These are phyloP conservation scores for Phalacrocorax carbo DNA, from an alignment of 2,113 vertebrate species.

Conservation along the genomic window DNA sequence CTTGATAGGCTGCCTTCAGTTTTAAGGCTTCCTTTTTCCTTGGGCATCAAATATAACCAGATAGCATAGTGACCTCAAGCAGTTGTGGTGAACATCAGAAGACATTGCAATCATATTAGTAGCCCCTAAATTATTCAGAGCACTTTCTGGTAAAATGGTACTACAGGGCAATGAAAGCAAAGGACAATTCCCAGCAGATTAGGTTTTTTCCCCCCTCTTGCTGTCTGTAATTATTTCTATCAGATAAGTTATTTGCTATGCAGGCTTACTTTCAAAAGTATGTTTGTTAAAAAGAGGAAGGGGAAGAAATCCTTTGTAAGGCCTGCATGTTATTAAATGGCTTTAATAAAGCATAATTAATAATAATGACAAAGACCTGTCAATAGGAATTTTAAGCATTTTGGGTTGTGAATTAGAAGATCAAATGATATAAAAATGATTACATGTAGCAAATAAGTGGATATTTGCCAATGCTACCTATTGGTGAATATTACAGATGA, in stretches of 20 bases:
- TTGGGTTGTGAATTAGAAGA: constrained; percentile 5
- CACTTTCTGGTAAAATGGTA: constrained; percentile 8
- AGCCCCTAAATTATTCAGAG: constrained; percentile 55
- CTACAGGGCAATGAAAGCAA: constrained; percentile 48
- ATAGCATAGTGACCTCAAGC: background rate
- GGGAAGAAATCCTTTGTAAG: constrained; percentile 60
- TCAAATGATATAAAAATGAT: background rate
- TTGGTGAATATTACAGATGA: background rate
- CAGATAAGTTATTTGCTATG: constrained; percentile 64
- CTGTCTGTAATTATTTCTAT: constrained; percentile 64
- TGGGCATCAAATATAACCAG: background rate
- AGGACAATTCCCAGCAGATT: constrained; percentile 48
- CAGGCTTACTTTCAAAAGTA: constrained; percentile 62
- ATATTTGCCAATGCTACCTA: background rate
- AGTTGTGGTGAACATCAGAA: constrained; percentile 1
- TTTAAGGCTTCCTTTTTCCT: background rate
- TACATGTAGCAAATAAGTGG: background rate
- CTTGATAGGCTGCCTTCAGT: background rate
- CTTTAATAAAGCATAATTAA: constrained; percentile 59
- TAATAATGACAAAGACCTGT: constrained; percentile 44
- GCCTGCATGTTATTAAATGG: constrained; percentile 50
- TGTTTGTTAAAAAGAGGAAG: constrained; percentile 66
- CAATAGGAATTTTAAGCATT: constrained; percentile 50
- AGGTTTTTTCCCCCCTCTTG: background rate
- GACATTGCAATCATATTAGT: constrained; percentile 11